Evolutionary conservation across 2,113 vertebrate genomes (phyloP).

Genomic region (Callionymus lyra): DNA sequence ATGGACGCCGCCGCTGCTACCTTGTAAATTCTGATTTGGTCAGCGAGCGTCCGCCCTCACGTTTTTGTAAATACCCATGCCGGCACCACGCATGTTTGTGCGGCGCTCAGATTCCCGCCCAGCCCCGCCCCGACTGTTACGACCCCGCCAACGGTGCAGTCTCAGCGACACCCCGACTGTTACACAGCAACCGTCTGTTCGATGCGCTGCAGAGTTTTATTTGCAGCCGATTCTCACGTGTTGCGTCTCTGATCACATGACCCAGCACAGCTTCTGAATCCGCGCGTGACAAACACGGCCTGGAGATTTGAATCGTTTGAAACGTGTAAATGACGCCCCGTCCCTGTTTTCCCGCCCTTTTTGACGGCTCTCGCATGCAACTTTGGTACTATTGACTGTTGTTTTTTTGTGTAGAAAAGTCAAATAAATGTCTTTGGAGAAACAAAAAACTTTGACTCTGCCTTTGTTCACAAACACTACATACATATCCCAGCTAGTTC

Average conservation of each 20-base stretch:
- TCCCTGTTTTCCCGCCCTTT: constrained; percentile 23
- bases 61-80: too few species aligned
- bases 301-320: constrained; percentile 1
- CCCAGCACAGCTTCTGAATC: constrained; percentile 56
- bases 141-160: background rate
- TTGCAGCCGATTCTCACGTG: constrained; percentile 66
- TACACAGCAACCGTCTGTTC: constrained; percentile 15
- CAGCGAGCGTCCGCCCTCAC: too few species aligned
- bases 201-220: constrained; percentile 72
- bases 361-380: constrained; percentile 72
- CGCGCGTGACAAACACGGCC: too few species aligned
- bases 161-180: constrained; percentile 5
- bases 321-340: constrained; percentile 25
- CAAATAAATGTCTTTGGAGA: constrained; percentile 39
- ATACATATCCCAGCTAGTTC: too few species aligned
- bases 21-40: too few species aligned
- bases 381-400: constrained; percentile 73
- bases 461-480: too few species aligned
- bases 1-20: too few species aligned
- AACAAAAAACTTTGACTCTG: constrained; percentile 19
- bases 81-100: too few species aligned
- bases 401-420: constrained; percentile 67
- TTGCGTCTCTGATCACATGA: constrained; percentile 56
- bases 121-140: constrained; percentile 2
- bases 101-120: too few species aligned